Percentiles rank a stretch among this genome's conserved stretches.
Conservation (phyloP, 2,113 vertebrate genomes). For the Malaclemys terrapin region DNA sequence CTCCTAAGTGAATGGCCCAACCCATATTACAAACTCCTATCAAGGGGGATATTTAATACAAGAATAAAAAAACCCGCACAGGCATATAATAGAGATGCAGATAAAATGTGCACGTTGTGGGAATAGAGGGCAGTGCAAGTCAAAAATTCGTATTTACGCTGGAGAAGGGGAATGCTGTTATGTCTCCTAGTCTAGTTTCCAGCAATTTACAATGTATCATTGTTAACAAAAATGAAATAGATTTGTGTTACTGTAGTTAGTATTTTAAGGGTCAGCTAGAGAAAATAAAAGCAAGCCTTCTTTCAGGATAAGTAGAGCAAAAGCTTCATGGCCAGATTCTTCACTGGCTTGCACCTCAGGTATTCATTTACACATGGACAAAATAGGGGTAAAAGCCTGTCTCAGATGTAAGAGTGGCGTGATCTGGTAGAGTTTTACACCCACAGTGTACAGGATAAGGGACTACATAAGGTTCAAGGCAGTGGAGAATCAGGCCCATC, state of each 20-base stretch:
- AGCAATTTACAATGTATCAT: neutral
- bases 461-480: neutral
- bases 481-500: neutral
- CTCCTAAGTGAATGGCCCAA: neutral
- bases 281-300: neutral
- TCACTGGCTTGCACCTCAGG: neutral
- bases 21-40: neutral
- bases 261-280: neutral
- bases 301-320: neutral
- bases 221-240: neutral
- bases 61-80: neutral
- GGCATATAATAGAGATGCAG: neutral
- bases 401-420: neutral
- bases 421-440: neutral
- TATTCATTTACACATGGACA: slow-evolving; percentile 11
- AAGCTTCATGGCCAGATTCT: neutral
- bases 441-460: neutral
- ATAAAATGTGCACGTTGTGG: neutral
- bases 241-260: neutral
- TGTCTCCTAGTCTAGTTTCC: neutral
- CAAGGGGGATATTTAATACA: neutral
- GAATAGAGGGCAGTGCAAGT: slow-evolving; percentile 60
- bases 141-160: neutral
- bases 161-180: neutral
- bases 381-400: slow-evolving; percentile 11